These are phyloP conservation scores for Mus caroli DNA, from an alignment of 2,797 vertebrate genomes.

Conservation along the genomic window DNA sequence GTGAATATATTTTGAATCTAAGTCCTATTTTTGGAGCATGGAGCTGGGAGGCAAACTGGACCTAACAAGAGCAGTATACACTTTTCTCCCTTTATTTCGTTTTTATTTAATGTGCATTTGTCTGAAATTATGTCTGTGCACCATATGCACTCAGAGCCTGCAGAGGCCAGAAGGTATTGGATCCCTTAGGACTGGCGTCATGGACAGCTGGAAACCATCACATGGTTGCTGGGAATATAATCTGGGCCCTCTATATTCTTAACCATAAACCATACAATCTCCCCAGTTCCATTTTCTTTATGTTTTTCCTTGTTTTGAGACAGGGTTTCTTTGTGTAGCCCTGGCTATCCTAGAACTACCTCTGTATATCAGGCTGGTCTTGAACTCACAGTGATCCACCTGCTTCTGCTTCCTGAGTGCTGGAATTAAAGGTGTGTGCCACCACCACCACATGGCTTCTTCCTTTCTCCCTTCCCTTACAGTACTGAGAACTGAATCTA, in stretches of 20 bases:
- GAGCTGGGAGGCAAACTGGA: neutral
- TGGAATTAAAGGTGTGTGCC: neutral
- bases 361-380: neutral
- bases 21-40: neutral
- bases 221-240: neutral
- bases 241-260: neutral
- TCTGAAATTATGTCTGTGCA: neutral
- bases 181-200: neutral
- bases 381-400: neutral
- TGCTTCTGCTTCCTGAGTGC: too few relatives aligned
- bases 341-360: neutral
- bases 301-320: neutral
- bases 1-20: too few relatives aligned
- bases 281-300: neutral
- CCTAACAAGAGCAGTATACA: neutral
- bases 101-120: neutral
- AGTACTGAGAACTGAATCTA: neutral
- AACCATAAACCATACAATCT: neutral
- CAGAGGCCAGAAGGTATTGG: neutral
- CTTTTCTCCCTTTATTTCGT: neutral
- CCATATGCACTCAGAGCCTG: neutral
- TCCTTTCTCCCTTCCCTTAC: neutral
- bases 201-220: neutral
- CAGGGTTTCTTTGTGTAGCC: neutral
- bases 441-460: neutral